phyloP scores from a whole-genome alignment of 64 coral and sea anemone species.

The Orbicella faveolata region DNA sequence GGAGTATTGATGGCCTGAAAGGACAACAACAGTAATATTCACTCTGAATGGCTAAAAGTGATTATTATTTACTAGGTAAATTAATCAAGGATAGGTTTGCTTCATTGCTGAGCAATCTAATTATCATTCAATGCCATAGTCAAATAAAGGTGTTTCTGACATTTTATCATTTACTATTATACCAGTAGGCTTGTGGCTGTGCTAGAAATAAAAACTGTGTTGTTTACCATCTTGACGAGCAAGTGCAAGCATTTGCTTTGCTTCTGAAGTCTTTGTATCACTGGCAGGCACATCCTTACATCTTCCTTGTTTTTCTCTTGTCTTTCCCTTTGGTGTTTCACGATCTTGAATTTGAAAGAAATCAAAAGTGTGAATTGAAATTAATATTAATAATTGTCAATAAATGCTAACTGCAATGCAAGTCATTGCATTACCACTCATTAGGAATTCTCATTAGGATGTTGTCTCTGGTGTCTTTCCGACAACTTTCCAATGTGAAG shows the following conservation, averaged over 20 bases:
- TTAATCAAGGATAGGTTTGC: too few species aligned
- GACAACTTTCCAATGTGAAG: too few species aligned
- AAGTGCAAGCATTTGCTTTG: slow-evolving; percentile 25
- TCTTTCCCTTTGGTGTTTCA: not conserved
- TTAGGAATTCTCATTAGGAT: too few species aligned
- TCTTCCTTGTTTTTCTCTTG: not conserved
- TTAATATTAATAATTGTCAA: too few species aligned
- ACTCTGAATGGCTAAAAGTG: not conserved
- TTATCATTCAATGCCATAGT: too few species aligned
- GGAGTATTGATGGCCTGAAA: slow-evolving; percentile 67
- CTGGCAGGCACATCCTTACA: not conserved
- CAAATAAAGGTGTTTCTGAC: too few species aligned
- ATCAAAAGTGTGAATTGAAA: not conserved
- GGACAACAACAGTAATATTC: not conserved
- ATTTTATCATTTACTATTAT: too few species aligned
- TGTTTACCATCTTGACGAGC: slow-evolving; percentile 30
- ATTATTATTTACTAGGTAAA: too few species aligned
- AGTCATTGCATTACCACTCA: too few species aligned
- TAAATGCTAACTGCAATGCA: too few species aligned
- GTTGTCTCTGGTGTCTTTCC: too few species aligned
- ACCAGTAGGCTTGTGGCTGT: not conserved
- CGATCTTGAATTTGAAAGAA: not conserved
- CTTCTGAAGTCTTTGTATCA: not conserved
- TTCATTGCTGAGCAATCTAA: too few species aligned
- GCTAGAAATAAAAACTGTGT: not conserved